Evolutionary conservation across 2,113 vertebrate species (phyloP).

Genomic region (Erythrocercus mccallii): DNA sequence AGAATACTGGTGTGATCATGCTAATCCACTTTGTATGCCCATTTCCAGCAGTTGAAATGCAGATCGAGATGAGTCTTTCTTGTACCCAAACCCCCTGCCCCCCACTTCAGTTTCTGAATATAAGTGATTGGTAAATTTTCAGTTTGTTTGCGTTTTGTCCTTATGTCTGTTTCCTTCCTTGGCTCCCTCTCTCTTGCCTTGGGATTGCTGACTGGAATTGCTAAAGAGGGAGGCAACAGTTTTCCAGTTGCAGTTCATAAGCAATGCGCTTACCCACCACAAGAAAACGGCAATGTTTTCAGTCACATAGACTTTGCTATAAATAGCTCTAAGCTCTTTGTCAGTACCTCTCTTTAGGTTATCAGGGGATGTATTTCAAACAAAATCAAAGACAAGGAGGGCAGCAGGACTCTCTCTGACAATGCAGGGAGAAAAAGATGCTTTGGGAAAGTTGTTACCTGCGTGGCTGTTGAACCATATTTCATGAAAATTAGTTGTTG

Average conservation of each 20-base stretch:
- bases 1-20: neutral
- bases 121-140: slow-evolving; percentile 34
- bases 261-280: neutral
- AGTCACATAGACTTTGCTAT: slow-evolving; percentile 25
- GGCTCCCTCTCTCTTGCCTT: neutral
- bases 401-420: neutral
- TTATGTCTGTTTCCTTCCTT: slow-evolving; percentile 49
- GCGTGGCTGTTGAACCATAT: neutral
- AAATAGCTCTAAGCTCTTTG: slow-evolving; percentile 34
- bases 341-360: slow-evolving; percentile 30
- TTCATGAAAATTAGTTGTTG: neutral
- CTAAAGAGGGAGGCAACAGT: slow-evolving; percentile 23
- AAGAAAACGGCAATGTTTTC: slow-evolving; percentile 48
- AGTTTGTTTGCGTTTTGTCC: slow-evolving; percentile 49
- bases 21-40: slow-evolving; percentile 4
- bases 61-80: neutral
- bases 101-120: neutral
- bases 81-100: too few species aligned
- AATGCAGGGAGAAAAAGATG: neutral
- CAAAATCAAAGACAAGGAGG: neutral
- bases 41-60: slow-evolving; percentile 32
- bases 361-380: neutral
- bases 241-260: slow-evolving; percentile 36
- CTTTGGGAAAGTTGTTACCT: neutral
- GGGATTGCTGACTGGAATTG: slow-evolving; percentile 15